Base-by-base conservation (phyloP, 2,888 invertebrate genomes). In the Capitulum mitella region DNA sequence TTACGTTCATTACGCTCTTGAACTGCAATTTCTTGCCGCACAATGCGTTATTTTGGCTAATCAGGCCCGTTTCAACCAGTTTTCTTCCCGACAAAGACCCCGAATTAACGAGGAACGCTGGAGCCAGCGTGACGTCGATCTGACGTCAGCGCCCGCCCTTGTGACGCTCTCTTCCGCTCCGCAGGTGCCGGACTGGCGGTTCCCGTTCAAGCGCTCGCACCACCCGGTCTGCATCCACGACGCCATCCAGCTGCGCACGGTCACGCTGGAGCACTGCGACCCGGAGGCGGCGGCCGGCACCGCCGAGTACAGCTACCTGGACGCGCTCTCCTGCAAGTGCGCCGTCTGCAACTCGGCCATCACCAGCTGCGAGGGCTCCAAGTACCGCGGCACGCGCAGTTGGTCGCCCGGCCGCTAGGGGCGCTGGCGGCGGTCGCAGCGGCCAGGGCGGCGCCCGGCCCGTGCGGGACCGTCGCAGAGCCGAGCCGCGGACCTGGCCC, bases 171-270 rank as follows among this genome's bases (percentile, higher is more conserved):
- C 51, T 6, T 22, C 51, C 26, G 51, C 19, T 78, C 85, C 85
- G 1, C 85, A 93, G 93, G 91, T 92, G 82, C 91, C 93, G 0
- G 94, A 95, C 86, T 95, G 93, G 92, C 90, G 92, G 85, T 94
- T 95, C 84, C 95, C 95, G 0, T 95, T 91, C 86, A 95, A 94
- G 85, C 90, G 91, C 81, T 93, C 93, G 0, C 90, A 90, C 83
- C 95, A 95, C 85, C 93, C 93, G 0, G 94, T 95, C 0, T 95
- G 95, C 86, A 91, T 92, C 74, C 94, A 94, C 85, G 91, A 90
- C 0, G 90, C 90, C 0, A 88, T 91, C 5, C 89, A 89, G 80
- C 89, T 90, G 78, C 89, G 90, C 0, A 88, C 90, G 29, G 91
- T 90, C 0, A 89, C 88, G 77, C 87, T 95, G 64, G 87, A 89